Evolutionary conservation across 2,797 vertebrate genomes (phyloP), one percentile per base, ranked within the genome.

Genomic region (Crypturellus tataupa): DNA sequence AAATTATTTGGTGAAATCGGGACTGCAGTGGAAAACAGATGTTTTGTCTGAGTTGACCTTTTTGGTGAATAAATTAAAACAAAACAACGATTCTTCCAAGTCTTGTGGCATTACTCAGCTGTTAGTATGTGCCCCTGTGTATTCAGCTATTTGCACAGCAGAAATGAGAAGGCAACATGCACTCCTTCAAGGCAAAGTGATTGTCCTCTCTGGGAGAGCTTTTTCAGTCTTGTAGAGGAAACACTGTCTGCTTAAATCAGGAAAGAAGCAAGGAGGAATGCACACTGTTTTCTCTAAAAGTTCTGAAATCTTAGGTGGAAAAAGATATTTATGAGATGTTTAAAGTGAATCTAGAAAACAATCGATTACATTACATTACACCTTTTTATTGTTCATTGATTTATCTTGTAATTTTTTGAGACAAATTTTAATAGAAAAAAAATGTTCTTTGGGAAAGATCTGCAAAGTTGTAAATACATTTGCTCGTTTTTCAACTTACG

Each of bases 31-130:
- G 33, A 80, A 91, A 92, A 83, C 65, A 92, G 79, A 58, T 87
- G 85, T 19, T 31, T 6, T 62, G 53, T 85, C 76, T 93, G 63
- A 71, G 53, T 13, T 94, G 96, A 91, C 81, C 93, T 92, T 94
- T 96, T 25, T 58, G 76, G 37, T 64, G 75, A 87, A 87, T 90
- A 80, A 93, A 93, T 94, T 44, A 75, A 10, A 56, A 60, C 33
- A 68, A 58, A 86, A 67, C 21, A 63, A 12, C 39, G 21, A 18
- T 56, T 53, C 71, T 89, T 72, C n/a, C 51, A 29, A 63, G 35
- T 35, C 24, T 65, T 33, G 39, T 70, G 44, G 47, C 85, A 83
- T 77, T 59, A 59, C 39, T 27, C 77, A 62, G 62, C 80, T 79
- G 55, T 9, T 77, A 65, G 42, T 10, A 16, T 9, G 37, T 35